Base-by-base conservation (phyloP, 2,888 invertebrate genomes). In the Spisula solida region DNA sequence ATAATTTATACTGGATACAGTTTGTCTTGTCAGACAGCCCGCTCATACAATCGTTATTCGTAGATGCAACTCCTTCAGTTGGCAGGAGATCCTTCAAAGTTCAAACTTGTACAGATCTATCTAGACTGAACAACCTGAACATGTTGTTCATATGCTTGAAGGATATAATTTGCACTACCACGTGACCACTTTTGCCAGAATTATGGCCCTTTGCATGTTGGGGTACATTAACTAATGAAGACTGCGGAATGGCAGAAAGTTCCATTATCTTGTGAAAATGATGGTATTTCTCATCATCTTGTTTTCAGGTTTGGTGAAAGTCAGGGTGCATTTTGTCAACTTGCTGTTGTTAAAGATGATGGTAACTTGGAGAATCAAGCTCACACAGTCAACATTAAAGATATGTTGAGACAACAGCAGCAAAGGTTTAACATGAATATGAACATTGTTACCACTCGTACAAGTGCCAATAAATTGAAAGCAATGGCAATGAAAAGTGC, bases 261-360 rank as follows among this genome's bases (percentile, higher is more conserved):
- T 41, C 8, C 41, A 41, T 5, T 41, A 41, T 2, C 41, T 41
- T 41, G 29, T 75, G 16, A 75, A 31, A 75, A 31, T 75, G 16
- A 18, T 70, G 12, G 18, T 48, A 29, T 48, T 55, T 31, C 6
- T 81, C 29, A 1, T 29, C 14, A 55, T 87, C 79, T 34, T 47
- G 79, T 55, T 87, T 89, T 12, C 89, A 96, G 95, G 85, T 95
- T 96, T 93, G 95, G 95, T 75, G 95, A 96, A 88, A 93, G 93
- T 84, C 93, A 94, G 48, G 94, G 95, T 48, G 93, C 94, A 10
- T 94, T 94, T 80, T 95, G 95, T 86, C 95, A 94, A 55, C 93
- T 96, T 66, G 94, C 94, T 18, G 93, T 94, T 60, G 91, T 91
- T 82, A 94, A 93, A 82, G 94, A 94, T 81, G 94, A 94, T 86